phyloP scores from a whole-genome alignment of 1,140 invertebrate genomes.

The Scaptomyza graminum region DNA sequence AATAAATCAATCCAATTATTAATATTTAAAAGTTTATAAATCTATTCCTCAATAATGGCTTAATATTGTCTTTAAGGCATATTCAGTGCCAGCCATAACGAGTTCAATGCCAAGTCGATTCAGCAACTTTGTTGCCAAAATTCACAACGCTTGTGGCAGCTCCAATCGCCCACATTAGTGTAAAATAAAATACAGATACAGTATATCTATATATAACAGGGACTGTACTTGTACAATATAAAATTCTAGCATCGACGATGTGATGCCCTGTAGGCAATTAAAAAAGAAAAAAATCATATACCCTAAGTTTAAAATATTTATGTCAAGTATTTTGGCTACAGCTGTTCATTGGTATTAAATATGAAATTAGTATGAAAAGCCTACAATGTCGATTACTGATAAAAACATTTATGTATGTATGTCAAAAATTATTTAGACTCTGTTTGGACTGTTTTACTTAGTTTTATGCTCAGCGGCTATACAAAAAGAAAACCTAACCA shows the following conservation, averaged over 20 bases:
- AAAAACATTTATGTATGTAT: too few relatives aligned
- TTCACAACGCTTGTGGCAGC: neutral
- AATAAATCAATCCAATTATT: neutral
- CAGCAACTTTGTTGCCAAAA: neutral
- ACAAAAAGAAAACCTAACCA: conserved; percentile 22
- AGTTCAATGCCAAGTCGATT: neutral
- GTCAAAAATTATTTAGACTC: neutral
- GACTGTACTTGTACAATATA: neutral
- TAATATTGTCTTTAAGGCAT: neutral
- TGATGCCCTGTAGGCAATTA: neutral
- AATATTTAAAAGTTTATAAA: neutral
- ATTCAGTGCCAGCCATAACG: neutral
- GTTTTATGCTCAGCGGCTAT: neutral
- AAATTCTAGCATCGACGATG: neutral
- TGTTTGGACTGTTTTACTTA: neutral
- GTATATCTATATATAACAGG: too few relatives aligned
- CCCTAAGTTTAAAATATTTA: neutral
- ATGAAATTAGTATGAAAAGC: too few relatives aligned
- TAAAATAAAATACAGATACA: too few relatives aligned
- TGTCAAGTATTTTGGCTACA: too few relatives aligned
- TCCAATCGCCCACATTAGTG: neutral
- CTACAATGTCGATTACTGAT: too few relatives aligned
- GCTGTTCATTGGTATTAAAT: too few relatives aligned
- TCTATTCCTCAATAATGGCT: too few relatives aligned
- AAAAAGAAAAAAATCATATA: neutral